Conservation (phyloP, 2,113 vertebrate species). For the Mellivora capensis region DNA sequence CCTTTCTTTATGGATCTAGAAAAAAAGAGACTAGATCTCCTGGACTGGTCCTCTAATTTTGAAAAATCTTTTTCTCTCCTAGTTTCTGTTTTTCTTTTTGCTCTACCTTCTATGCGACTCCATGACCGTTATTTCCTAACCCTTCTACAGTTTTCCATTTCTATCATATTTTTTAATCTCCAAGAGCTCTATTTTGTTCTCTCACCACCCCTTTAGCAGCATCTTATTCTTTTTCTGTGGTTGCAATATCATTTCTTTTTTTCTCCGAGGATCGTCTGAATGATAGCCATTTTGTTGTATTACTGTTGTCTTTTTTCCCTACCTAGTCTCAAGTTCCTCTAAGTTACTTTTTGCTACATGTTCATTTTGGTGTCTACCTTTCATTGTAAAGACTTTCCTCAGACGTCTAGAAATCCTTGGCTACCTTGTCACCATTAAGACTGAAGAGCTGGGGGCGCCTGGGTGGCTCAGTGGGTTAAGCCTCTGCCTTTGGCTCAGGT, state of each 20-base stretch:
- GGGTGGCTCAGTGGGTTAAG: no score
- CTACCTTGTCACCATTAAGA: not conserved
- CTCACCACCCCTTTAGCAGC: not conserved
- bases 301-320: not conserved
- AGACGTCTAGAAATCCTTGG: not conserved
- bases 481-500: no score
- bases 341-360: not conserved
- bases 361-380: not conserved
- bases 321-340: not conserved
- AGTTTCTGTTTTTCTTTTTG: not conserved
- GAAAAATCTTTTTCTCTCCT: not conserved
- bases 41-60: not conserved
- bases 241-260: not conserved
- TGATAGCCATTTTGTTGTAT: not conserved
- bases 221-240: not conserved
- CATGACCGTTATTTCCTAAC: not conserved
- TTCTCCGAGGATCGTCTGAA: not conserved
- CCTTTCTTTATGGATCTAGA: not conserved
- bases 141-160: not conserved
- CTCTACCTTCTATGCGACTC: not conserved
- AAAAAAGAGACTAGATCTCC: not conserved
- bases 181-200: not conserved
- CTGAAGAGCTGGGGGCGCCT: not conserved
- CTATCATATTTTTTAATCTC: not conserved
- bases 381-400: not conserved